Evolutionary conservation across 2,113 vertebrate genomes (phyloP).

Genomic region (Gallinago jamesoni): DNA sequence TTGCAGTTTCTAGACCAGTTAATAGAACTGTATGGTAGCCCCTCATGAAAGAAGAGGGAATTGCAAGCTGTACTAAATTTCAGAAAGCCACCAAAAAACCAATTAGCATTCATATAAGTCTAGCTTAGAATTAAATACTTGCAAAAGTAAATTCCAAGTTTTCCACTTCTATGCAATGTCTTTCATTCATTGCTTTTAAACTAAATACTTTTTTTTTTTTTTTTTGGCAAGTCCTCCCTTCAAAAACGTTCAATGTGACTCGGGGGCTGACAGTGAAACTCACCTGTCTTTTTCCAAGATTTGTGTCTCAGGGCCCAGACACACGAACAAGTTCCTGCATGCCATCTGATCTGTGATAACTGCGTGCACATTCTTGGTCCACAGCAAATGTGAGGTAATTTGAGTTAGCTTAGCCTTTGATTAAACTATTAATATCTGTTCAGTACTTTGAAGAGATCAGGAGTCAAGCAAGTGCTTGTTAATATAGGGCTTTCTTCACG

Average conservation of each 20-base stretch:
- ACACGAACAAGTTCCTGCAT: conserved; percentile 8
- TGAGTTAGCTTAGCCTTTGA: conserved; percentile 63
- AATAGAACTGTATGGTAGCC: background rate
- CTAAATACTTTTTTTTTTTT: background rate
- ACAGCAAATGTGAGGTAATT: conserved; percentile 65
- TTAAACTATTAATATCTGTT: conserved; percentile 67
- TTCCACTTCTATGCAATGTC: background rate
- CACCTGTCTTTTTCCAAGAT: conserved; percentile 66
- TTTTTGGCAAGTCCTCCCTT: background rate
- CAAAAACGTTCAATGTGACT: background rate
- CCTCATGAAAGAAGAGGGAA: background rate
- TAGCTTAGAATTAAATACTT: background rate
- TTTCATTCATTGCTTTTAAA: background rate
- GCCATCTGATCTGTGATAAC: conserved; percentile 47
- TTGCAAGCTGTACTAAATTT: background rate
- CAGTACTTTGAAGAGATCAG: conserved; percentile 42
- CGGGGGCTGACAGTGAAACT: background rate
- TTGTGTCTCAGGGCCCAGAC: conserved; percentile 13
- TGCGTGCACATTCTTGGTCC: conserved; percentile 41
- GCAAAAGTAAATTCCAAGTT: background rate
- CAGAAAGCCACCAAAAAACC: background rate
- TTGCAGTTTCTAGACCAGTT: background rate
- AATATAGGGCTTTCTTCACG: background rate
- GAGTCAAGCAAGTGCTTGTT: background rate
- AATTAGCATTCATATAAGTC: background rate